Evolutionary conservation across 2,888 invertebrate genomes (phyloP).

Genomic region (Branchellion lobata): DNA sequence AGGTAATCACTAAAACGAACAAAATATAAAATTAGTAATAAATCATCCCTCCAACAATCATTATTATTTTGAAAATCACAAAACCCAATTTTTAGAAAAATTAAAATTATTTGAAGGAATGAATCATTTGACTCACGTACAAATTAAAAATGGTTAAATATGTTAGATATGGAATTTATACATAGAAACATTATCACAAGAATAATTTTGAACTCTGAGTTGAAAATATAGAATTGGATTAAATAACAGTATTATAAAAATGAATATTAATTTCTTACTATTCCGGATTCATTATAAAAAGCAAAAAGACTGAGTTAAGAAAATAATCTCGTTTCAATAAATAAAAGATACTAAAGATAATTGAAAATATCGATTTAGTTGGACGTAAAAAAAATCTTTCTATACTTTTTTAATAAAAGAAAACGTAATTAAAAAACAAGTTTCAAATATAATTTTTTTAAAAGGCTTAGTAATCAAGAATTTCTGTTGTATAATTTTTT

Average conservation of each 20-base stretch:
- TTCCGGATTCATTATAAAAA: conserved; percentile 48
- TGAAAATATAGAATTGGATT: no score
- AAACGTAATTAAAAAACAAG: no score
- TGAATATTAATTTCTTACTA: conserved; percentile 43
- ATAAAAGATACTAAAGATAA: conserved; percentile 15
- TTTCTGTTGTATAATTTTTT: no score
- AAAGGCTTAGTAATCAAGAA: no score
- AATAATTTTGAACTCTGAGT: no score
- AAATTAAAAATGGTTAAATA: conserved; percentile 8
- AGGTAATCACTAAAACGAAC: conserved; percentile 72
- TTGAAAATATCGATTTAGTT: background rate
- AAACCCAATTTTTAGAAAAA: background rate
- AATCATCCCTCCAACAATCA: background rate
- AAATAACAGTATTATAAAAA: conserved; percentile 6
- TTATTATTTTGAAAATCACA: background rate
- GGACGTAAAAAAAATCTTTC: no score
- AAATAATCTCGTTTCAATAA: background rate
- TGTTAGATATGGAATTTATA: background rate
- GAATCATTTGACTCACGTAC: conserved; percentile 5
- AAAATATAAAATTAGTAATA: background rate
- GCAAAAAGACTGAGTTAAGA: background rate
- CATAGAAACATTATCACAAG: conserved; percentile 16
- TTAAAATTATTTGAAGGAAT: background rate
- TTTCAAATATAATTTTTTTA: no score
- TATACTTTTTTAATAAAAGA: no score